Evolutionary conservation across 2,888 invertebrate species (phyloP).

Genomic region (Cheilosia scutellata): DNA sequence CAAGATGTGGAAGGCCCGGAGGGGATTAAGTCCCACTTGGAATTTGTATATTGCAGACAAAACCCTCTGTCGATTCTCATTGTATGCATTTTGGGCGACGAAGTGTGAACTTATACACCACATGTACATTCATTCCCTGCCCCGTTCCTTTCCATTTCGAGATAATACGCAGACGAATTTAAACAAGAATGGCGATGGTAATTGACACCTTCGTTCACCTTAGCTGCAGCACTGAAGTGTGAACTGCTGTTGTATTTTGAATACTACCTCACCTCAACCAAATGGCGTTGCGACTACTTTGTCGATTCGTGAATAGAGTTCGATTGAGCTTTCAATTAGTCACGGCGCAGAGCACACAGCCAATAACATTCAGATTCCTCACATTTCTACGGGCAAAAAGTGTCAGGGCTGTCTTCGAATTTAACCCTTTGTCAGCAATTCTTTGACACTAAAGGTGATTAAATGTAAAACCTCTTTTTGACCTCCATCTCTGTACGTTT

Average conservation of each 20-base stretch:
- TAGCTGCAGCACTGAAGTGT: conserved; percentile 55
- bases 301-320: conserved; percentile 38
- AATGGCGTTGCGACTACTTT: conserved; percentile 39
- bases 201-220: conserved; percentile 61
- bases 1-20: conserved; percentile 47
- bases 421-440: conserved; percentile 46
- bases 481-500: background rate
- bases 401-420: conserved; percentile 44
- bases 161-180: conserved; percentile 49
- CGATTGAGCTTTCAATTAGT: conserved; percentile 72
- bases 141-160: background rate
- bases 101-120: conserved; percentile 65
- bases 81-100: conserved; percentile 67
- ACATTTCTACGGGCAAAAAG: conserved; percentile 1
- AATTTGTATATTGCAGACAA: conserved; percentile 33
- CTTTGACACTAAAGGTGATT: conserved; percentile 64
- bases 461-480: background rate
- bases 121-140: conserved; percentile 24
- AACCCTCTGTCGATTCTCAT: conserved; percentile 46
- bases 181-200: conserved; percentile 60
- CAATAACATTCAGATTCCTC: conserved; percentile 36
- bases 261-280: conserved; percentile 12
- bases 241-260: conserved; percentile 23
- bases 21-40: conserved; percentile 55
- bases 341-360: background rate